Base-by-base conservation (phyloP, 2,888 invertebrate species). In the Pharmacophagus antenor region DNA sequence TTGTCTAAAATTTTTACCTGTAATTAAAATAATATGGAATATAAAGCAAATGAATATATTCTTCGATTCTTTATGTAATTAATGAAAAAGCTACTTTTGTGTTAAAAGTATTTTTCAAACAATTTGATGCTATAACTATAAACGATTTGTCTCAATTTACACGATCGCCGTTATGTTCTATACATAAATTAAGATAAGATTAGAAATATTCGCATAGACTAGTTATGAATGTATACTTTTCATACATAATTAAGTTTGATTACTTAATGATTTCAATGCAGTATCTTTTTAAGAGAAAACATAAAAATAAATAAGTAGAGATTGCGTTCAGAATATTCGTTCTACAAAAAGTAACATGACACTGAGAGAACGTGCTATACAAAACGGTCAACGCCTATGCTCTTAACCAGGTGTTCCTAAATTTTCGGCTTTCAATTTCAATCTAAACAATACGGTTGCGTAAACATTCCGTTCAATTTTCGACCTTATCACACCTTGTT, bases 391-490 rank as follows among this genome's bases (percentile, higher is more conserved):
- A 53, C 61, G 53, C 61, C 52, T 53, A 27, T 46, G 56, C 49
- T 56, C 51, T 27, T 17, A 48, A 42, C 61, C 61, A 61, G 61
- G 56, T 61, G 61, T 61, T 48, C 52, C 48, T 42, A 61, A 56
- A 31, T 42, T 61, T 61, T 56, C 50, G 50, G 60, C 47, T 52
- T 61, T 56, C 60, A 56, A 46, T 61, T 61, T 56, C 60, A 61
- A 61, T 21, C 46, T 37, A 37, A 55, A 49, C 49, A 51, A 27
- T 2, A 18, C 22, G 4, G 2, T 37, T 23, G 17, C 15, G 41
- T n/a, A n/a, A 41, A 56, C 18, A 31, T 47, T 18, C 3, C 21
- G 25, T 22, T 48, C 41, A 23, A 56, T 37, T 61, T 49, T 61
- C 10, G 27, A 61, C 53, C 52, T 53, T 61, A 61, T 25, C n/a